phyloP scores from a whole-genome alignment of 2,888 invertebrate species.

The Leptura quadrifasciata region DNA sequence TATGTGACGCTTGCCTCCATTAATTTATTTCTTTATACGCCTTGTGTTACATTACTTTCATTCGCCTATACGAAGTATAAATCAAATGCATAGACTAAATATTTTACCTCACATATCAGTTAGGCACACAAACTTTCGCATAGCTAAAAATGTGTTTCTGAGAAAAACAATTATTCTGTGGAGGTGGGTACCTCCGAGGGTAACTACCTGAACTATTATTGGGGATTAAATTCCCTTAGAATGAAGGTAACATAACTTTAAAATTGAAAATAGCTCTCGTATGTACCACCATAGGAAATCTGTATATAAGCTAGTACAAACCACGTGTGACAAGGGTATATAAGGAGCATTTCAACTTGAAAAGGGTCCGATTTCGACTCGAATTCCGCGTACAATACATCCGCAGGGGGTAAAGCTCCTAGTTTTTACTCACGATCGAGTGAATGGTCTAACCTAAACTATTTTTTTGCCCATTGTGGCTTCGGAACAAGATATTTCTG shows the following conservation, averaged over 20 bases:
- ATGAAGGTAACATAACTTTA: constrained; percentile 55
- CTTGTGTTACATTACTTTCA: background rate
- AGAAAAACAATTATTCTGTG: constrained; percentile 63
- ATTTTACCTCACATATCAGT: constrained; percentile 26
- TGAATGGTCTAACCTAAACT: constrained; percentile 72
- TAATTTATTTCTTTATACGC: background rate
- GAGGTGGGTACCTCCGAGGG: constrained; percentile 54
- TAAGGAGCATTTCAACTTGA: constrained; percentile 55
- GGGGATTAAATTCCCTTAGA: constrained; percentile 51
- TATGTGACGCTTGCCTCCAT: background rate
- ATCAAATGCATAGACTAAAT: constrained; percentile 19
- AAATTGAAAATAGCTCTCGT: constrained; percentile 49
- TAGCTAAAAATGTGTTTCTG: constrained; percentile 55
- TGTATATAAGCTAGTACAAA: constrained; percentile 47
- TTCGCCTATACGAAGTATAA: background rate
- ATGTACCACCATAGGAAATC: constrained; percentile 51
- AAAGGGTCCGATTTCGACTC: constrained; percentile 48
- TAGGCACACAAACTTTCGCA: constrained; percentile 41
- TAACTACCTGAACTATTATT: constrained; percentile 52
- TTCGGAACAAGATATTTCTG: constrained; percentile 72
- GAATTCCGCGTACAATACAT: constrained; percentile 68
- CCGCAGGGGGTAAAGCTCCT: constrained; percentile 72
- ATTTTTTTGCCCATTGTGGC: constrained; percentile 71
- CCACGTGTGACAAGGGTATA: constrained; percentile 58
- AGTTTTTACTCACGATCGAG: constrained; percentile 72